Evolutionary conservation across 2,797 vertebrate species (phyloP).

Genomic region (Pitangus sulphuratus): DNA sequence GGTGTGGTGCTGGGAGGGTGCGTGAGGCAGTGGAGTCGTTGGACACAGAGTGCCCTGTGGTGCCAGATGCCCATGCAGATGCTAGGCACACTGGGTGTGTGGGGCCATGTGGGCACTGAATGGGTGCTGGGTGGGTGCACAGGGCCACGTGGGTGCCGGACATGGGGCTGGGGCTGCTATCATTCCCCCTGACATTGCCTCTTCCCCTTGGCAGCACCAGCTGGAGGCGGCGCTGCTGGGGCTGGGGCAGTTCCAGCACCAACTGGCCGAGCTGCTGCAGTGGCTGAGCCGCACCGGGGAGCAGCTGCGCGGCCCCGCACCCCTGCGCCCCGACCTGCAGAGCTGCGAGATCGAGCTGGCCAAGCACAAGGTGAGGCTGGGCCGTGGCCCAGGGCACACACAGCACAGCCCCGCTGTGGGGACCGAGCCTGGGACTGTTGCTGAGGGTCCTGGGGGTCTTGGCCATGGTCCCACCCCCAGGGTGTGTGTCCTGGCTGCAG

Average conservation of each 20-base stretch:
- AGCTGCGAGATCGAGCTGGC: slow-evolving; percentile 91
- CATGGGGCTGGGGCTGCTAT: rapidly evolving
- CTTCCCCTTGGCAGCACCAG: slow-evolving; percentile 78
- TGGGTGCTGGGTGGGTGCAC: neutral
- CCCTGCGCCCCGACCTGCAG: slow-evolving; percentile 86
- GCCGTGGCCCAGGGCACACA: rapidly evolving
- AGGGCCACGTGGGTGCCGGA: rapidly evolving
- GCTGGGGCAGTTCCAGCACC: slow-evolving; percentile 90
- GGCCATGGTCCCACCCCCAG: rapidly evolving
- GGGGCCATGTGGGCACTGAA: neutral
- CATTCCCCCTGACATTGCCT: rapidly evolving
- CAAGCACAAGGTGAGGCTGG: slow-evolving; percentile 86
- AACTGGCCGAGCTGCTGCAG: slow-evolving; percentile 86
- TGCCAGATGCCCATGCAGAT: neutral
- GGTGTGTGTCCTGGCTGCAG: neutral
- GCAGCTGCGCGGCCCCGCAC: slow-evolving; percentile 78
- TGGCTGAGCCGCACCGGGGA: slow-evolving; percentile 84
- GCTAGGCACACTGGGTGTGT: neutral
- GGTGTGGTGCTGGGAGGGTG: neutral
- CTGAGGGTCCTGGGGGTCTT: neutral
- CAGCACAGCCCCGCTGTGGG: neutral
- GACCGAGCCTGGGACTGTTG: too few relatives aligned
- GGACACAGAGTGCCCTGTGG: neutral
- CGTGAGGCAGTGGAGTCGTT: rapidly evolving
- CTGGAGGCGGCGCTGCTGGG: slow-evolving; percentile 87